phyloP scores from a whole-genome alignment of 1,140 invertebrate species.

The Tetragonula clypearis region DNA sequence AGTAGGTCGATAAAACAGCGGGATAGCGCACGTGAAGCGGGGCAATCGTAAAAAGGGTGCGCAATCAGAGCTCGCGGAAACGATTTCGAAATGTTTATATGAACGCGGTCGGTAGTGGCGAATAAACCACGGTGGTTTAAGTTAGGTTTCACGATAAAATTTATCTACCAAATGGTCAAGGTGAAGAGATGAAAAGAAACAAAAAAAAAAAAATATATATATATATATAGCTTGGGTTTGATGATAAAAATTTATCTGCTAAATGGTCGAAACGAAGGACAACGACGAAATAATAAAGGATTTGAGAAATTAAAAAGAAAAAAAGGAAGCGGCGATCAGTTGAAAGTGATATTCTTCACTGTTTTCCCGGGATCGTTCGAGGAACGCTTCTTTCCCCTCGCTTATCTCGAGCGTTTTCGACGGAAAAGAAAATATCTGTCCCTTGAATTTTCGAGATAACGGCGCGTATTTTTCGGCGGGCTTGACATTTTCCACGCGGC shows the following conservation, averaged over 20 bases:
- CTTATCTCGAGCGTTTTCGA: background rate
- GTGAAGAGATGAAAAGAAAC: background rate
- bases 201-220: too few relatives aligned
- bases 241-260: too few relatives aligned
- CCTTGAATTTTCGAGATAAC: background rate
- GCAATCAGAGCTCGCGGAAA: background rate
- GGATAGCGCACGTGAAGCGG: background rate
- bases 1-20: background rate
- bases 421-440: background rate
- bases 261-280: background rate
- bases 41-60: background rate
- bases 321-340: background rate
- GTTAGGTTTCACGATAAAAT: background rate
- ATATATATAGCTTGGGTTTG: too few relatives aligned
- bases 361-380: background rate
- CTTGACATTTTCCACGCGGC: background rate
- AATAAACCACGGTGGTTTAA: background rate
- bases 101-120: background rate
- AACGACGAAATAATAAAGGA: background rate
- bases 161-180: background rate
- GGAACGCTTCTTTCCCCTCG: background rate
- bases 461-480: background rate
- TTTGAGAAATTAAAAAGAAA: background rate
- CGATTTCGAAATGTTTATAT: background rate
- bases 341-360: background rate